These are phyloP conservation scores for Agrilus cyanescens DNA, from an alignment of 2,888 invertebrate genomes.

Conservation along the genomic window DNA sequence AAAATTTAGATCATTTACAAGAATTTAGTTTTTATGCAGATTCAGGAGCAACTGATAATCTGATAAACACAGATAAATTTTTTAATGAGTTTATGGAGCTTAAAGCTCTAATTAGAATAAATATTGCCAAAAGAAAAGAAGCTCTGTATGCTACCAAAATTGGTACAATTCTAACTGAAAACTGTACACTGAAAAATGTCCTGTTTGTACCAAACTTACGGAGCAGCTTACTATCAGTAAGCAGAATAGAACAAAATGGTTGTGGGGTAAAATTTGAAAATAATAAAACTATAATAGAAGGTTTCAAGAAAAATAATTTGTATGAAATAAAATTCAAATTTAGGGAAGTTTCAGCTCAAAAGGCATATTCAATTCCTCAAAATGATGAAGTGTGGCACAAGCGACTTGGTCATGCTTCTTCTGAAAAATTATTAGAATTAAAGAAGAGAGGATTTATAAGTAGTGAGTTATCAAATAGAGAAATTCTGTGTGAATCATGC, in stretches of 20 bases:
- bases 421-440: constrained; percentile 2
- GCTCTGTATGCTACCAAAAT: constrained; percentile 8
- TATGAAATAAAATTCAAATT: constrained; percentile 11
- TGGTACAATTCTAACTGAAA: constrained; percentile 6
- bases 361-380: constrained; percentile 5
- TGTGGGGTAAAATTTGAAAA: constrained; percentile 18
- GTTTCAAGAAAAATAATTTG: constrained; percentile 12
- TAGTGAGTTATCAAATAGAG: background rate
- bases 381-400: background rate
- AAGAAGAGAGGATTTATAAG: constrained; percentile 1
- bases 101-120: no score
- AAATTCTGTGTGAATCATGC: constrained; percentile 6
- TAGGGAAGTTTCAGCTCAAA: constrained; percentile 11
- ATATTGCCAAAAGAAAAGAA: constrained; percentile 10
- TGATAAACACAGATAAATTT: no score
- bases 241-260: constrained; percentile 19
- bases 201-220: constrained; percentile 19
- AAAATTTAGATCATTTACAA: no score
- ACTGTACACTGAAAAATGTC: constrained; percentile 14
- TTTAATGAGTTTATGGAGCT: no score
- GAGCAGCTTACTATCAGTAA: constrained; percentile 22
- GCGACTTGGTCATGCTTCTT: background rate
- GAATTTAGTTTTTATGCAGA: no score
- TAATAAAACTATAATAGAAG: constrained; percentile 14
- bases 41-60: no score